Percentiles rank a stretch among this genome's conserved stretches.
These are phyloP conservation scores for Margaritifera margaritifera DNA, from an alignment of 2,888 invertebrate genomes.

Conservation along the genomic window DNA sequence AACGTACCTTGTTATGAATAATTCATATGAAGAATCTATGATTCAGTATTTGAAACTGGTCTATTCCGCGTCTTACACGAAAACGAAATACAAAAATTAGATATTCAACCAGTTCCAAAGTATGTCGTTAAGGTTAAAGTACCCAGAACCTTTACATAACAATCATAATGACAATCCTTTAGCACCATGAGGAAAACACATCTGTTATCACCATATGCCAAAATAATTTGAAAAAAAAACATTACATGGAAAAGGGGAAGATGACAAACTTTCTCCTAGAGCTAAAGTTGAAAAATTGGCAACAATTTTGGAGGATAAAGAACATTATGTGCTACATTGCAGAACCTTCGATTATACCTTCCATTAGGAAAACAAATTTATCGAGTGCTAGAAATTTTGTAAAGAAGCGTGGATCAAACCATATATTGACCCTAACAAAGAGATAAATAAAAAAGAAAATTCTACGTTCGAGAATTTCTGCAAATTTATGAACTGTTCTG, in stretches of 20 bases:
- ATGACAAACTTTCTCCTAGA: slow-evolving; percentile 13
- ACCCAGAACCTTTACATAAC: slow-evolving; percentile 69
- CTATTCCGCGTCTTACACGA: slow-evolving; percentile 46
- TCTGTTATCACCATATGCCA: too few relatives aligned
- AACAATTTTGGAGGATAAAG: slow-evolving; percentile 38
- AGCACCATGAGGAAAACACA: slow-evolving; percentile 44
- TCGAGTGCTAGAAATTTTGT: slow-evolving; percentile 63
- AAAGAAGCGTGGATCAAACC: slow-evolving; percentile 61
- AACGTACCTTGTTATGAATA: slow-evolving; percentile 20
- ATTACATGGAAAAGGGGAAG: too few relatives aligned
- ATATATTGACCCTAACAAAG: slow-evolving; percentile 61
- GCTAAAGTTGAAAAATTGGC: slow-evolving; percentile 43
- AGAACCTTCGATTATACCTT: slow-evolving; percentile 61
- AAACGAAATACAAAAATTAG: slow-evolving; percentile 24
- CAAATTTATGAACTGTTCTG: slow-evolving; percentile 50
- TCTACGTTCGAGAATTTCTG: slow-evolving; percentile 66
- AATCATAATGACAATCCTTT: slow-evolving; percentile 65
- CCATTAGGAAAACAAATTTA: slow-evolving; percentile 47
- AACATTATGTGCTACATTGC: slow-evolving; percentile 66
- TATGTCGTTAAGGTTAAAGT: slow-evolving; percentile 55
- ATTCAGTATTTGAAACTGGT: slow-evolving; percentile 46
- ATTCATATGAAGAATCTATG: slow-evolving; percentile 43
- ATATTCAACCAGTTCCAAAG: slow-evolving; percentile 14
- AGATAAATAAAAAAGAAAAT: slow-evolving; percentile 47
- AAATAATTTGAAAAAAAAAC: too few relatives aligned